These are phyloP conservation scores for Petrolisthes cinctipes DNA, from an alignment of 2,888 invertebrate species.

Conservation along the genomic window DNA sequence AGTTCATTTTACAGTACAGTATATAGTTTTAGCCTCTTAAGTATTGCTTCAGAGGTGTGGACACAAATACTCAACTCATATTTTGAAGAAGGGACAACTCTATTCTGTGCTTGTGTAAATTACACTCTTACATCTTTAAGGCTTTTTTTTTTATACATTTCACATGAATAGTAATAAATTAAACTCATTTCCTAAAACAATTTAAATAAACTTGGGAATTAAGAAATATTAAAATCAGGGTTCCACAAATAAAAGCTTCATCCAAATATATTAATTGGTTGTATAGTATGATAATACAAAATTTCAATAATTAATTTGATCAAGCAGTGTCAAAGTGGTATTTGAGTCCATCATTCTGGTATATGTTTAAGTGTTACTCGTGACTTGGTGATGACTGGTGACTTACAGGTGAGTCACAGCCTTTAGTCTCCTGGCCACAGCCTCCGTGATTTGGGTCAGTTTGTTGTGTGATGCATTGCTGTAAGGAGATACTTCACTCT, in stretches of 20 bases:
- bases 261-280: too few species aligned
- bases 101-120: background rate
- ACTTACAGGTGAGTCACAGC: slow-evolving; percentile 61
- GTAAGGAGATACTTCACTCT: slow-evolving; percentile 52
- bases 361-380: background rate
- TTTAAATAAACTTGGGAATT: background rate
- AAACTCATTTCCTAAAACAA: background rate
- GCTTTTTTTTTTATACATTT: too few species aligned
- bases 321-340: background rate
- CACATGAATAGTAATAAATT: too few species aligned
- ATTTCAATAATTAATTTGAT: too few species aligned
- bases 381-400: slow-evolving; percentile 13
- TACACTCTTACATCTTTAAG: too few species aligned
- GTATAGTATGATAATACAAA: too few species aligned
- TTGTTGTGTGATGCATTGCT: slow-evolving; percentile 59
- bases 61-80: slow-evolving; percentile 1
- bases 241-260: background rate
- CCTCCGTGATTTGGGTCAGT: slow-evolving; percentile 53
- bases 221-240: background rate
- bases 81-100: background rate
- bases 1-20: background rate
- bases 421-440: slow-evolving; percentile 48
- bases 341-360: slow-evolving; percentile 12
- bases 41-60: slow-evolving; percentile 6
- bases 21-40: slow-evolving; percentile 9